Base-by-base conservation (phyloP, 2,797 vertebrate species). In the Amniataba percoides region DNA sequence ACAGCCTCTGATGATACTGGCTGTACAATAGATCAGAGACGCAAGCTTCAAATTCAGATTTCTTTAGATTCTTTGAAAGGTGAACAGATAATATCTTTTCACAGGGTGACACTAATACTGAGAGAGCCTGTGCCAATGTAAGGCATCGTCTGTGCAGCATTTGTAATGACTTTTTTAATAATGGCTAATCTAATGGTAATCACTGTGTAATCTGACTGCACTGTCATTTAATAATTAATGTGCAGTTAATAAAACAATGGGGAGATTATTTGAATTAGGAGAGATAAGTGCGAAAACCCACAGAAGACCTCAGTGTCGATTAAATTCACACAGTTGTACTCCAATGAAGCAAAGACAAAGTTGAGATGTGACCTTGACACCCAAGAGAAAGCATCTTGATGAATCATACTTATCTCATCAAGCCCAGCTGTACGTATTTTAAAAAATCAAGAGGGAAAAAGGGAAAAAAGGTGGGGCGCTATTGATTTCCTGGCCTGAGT, bases 21-120 rank as follows among this genome's bases (percentile, higher is more conserved):
- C 62, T 83, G 46, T 9, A 77, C 70, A 76, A 71, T 18, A 83
- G 71, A 89, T 82, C 73, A 85, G 65, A 84, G 57, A 72, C 53
- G 21, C 31, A 71, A 62, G 60, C 55, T 77, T 62, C 45, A 61
- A 18, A 73, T 78, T 73, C 15, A 42, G 55, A 83, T 78, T 74
- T 65, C 56, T 67, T 68, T 39, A 27, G n/a, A 68, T 74, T 71
- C 51, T 78, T 74, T 78, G 48, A 81, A 76, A 59, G 48, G 58
- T 73, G 49, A 71, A 39, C n/a, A 64, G 56, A 69, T 66, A 5
- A 1, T 11, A 19, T 74, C 18, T 43, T 16, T 39, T 75, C 9
- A 7, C 31, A 62, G 1, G 34, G 5, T 58, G n/a, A 36, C 25
- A 61, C 40, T 51, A 52, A 55, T 36, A 40, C 36, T 42, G 70